Base-by-base conservation (phyloP, 1,140 invertebrate genomes). In the Drosophila ohnishii region DNA sequence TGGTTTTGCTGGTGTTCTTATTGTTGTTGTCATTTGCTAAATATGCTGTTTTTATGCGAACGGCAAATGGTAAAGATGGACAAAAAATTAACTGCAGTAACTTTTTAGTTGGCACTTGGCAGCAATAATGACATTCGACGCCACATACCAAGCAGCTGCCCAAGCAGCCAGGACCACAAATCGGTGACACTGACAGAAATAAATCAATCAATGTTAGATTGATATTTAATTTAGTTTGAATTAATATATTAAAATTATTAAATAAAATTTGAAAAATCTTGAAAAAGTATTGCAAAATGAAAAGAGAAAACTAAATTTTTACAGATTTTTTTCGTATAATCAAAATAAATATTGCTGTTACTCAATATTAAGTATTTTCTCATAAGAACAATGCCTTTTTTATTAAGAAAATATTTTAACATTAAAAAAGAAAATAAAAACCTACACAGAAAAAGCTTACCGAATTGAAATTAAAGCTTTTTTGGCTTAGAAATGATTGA, bases 61-160 rank as follows among this genome's bases (percentile, higher is more conserved):
- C 74, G 78, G 76, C 80, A 81, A 88, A 88, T 82, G 84, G 71
- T 65, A 76, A 84, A 87, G 75, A 77, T 88, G 85, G 78, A 77
- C 79, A 86, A 83, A 90, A 78, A 83, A 90, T 89, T 79, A 90
- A 83, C 83, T 85, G 88, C 83, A 89, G 84, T 74, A 85, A 90
- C 84, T 88, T 90, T 90, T 90, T 88, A 90, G 88, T 90, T 88
- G 88, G 88, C 88, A 90, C 88, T 90, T 90, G 80, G 74, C 78
- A 77, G 88, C 87, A 87, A 89, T 91, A 91, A 91, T 91, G 90
- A 91, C 89, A 87, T 90, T 90, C 90, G 89, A 90, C 85, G 89
- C 86, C 90, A 90, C 90, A 90, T 90, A 89, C 89, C 89, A 90
- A 84, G 72, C 69, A 78, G 75, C 75, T 78, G 75, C 75, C 74